Base-by-base conservation (phyloP, 2,888 invertebrate species). In the Melangyna quadrimaculata region DNA sequence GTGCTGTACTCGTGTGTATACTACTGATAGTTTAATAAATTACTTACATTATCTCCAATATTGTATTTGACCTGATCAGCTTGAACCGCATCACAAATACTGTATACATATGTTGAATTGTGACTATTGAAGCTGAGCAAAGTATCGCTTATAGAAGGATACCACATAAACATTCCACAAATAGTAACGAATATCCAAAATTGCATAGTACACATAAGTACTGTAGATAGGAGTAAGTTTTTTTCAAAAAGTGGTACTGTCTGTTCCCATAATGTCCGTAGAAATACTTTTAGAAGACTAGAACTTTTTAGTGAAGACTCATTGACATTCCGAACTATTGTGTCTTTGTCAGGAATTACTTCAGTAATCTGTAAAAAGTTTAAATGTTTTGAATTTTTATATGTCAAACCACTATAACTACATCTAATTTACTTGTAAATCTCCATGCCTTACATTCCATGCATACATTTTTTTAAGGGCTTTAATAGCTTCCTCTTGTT, bases 101-200 rank as follows among this genome's bases (percentile, higher is more conserved):
- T 80, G 1, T 83, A 86, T 4, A 86, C 43, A 14, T 88, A 73
- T 8, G 82, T 87, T 0, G 90, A 89, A 75, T 89, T 87, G 8
- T 82, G 69, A 3, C 88, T 78, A 63, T 88, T 88, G 67, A 88
- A 91, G 12, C 89, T 88, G 0, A 89, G 88, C 75, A 90, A 88
- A 22, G 89, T 89, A 72, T 91, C 90, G 32, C 90, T 87, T 17
- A 91, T 90, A 29, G 90, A 90, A 0, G 91, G 91, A 63, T 91
- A 90, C 90, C 90, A 92, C 89, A 91, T 89, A 67, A 90, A 90
- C 70, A 91, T 78, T 0, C 90, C 90, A 78, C 90, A 89, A 2
- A 88, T 89, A 32, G 90, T 89, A 1, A 89, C 88, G 79, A 88
- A 90, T 24, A 90, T 88, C 73, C 89, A 89, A 82, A 91, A 91